Evolutionary conservation across 2,888 invertebrate genomes (phyloP), one percentile per base, ranked within the genome.

Genomic region (Acronicta alni): DNA sequence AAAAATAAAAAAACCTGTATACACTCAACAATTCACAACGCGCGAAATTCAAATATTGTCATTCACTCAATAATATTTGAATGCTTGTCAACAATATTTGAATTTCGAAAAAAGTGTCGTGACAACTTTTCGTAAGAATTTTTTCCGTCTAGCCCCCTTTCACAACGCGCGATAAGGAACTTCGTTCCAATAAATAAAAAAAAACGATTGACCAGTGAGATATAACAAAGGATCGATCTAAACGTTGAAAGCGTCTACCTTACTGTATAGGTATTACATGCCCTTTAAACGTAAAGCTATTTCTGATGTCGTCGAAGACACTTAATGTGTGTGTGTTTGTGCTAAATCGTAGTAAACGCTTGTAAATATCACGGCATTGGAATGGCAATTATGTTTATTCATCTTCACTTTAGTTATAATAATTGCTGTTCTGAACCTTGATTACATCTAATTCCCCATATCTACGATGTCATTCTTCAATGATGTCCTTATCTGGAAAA

Each of bases 261-360:
- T 57, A 49, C 44, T 42, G 43, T 59, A 49, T 56, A 52, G 18
- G 59, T 72, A 72, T 72, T 70, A 77, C 75, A 73, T 89, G 89
- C 86, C 89, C 88, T 90, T 91, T 90, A 84, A 76, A 82, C 74
- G 79, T 80, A 80, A 83, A 88, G 83, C 80, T 86, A 85, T 88
- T 86, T 87, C 75, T 87, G 85, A 86, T 87, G 88, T 85, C 84
- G 83, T 83, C 76, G 75, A 77, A 81, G 79, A 75, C 75, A 79
- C 78, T 74, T 89, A 86, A 86, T 82, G 81, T 85, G 78, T 82
- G 75, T 81, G 80, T 85, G 74, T 80, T 81, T 82, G 80, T 86
- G 79, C 83, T 87, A 86, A 86, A 83, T 82, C 75, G 75, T 83
- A 71, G 72, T 80, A 84, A 82, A 81, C 74, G 78, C 72, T 82